phyloP scores from a whole-genome alignment of 2,797 vertebrate species.

The Linurgus olivaceus region DNA sequence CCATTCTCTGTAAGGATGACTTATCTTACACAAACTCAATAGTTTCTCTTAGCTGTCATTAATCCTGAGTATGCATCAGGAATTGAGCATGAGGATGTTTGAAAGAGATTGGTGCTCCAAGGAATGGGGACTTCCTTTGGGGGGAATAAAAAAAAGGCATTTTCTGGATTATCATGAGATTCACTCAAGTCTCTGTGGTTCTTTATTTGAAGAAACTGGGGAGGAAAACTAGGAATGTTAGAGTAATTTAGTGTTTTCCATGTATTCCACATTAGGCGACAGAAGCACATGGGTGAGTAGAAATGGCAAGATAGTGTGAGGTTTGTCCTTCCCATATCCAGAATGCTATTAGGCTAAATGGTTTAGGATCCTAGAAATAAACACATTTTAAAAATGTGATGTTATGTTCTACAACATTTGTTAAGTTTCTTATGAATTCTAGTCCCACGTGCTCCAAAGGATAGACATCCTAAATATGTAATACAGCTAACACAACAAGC shows the following conservation, averaged over 20 bases:
- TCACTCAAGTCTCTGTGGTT: neutral
- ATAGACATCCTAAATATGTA: neutral
- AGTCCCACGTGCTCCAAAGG: neutral
- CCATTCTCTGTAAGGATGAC: neutral
- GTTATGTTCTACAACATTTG: accelerated
- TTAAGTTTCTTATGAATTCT: neutral
- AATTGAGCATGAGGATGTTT: neutral
- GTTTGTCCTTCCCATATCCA: neutral
- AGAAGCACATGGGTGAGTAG: neutral
- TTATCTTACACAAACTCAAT: neutral
- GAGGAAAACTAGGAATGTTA: neutral
- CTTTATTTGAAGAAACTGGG: neutral
- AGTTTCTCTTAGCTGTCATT: neutral
- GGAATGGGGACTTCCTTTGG: neutral
- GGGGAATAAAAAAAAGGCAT: neutral
- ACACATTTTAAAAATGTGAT: neutral
- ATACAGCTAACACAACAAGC: neutral
- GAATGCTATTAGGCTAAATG: neutral
- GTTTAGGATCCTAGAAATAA: neutral
- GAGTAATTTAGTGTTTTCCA: neutral
- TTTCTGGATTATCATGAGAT: neutral
- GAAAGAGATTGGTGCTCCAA: neutral
- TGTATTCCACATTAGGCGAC: neutral
- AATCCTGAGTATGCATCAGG: neutral
- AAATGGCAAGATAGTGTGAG: neutral